phyloP scores from a whole-genome alignment of 2,888 invertebrate genomes.

The Metallyticus violacea region DNA sequence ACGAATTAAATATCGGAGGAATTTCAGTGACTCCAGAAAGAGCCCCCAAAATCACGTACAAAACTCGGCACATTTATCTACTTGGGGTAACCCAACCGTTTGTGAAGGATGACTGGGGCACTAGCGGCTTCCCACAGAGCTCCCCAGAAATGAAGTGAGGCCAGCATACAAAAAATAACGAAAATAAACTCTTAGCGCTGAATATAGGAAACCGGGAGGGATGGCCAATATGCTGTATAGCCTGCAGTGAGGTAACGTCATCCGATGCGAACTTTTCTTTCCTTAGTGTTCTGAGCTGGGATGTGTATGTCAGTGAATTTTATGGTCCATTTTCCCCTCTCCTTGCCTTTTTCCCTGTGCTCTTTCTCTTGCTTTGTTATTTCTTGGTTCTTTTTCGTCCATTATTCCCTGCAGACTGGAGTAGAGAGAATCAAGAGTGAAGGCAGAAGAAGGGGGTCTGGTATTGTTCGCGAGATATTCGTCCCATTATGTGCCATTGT shows the following conservation, averaged over 20 bases:
- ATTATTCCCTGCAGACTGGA: background rate
- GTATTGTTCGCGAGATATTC: constrained; percentile 12
- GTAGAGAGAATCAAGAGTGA: too few species aligned
- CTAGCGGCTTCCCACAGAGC: background rate
- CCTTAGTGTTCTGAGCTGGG: too few species aligned
- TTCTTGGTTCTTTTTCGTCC: background rate
- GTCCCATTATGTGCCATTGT: constrained; percentile 17
- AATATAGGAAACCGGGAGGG: too few species aligned
- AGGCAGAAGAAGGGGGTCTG: too few species aligned
- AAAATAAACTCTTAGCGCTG: background rate
- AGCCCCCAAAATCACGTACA: background rate
- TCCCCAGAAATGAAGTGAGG: background rate
- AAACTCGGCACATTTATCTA: too few species aligned
- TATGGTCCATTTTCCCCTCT: background rate
- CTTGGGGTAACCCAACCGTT: background rate
- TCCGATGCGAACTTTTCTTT: too few species aligned
- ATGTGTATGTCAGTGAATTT: background rate
- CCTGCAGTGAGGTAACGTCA: background rate
- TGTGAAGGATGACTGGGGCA: too few species aligned
- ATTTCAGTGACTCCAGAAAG: background rate
- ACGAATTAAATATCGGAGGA: background rate
- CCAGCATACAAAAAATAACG: background rate
- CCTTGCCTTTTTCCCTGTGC: background rate
- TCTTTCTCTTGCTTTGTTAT: background rate
- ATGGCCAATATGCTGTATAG: constrained; percentile 6